Base-by-base conservation (phyloP, 2,797 vertebrate species). In the Syngnathus acus region DNA sequence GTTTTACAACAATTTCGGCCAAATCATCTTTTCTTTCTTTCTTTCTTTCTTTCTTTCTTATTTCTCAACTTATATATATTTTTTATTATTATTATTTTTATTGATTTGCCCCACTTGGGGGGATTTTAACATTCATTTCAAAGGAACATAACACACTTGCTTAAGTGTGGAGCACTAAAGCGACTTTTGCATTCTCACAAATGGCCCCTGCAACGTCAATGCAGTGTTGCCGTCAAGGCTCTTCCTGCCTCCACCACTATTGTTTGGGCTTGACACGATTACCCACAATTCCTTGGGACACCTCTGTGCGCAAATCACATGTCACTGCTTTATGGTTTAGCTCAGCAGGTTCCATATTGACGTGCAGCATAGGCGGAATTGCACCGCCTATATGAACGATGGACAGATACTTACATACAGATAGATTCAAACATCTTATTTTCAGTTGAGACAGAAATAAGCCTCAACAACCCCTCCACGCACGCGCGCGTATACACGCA, bases 201-300 rank as follows among this genome's bases (percentile, higher is more conserved):
- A 13, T 45, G 4, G 19, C 59, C 19, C 1, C 4, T 4, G 39
- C 14, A 45, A 45, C 4, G 2, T 60, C 38, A 8, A 57, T 8
- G 50, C 50, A 23, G n/a, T 21, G 50, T 21, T 9, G 55, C 26
- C 9, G 11, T 55, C 23, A 23, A 26, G 23, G 32, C 57, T 32
- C 32, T 13, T 8, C 6, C 9, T 10, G 58, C 17, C 21, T 19
- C n/a, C 21, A 43, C 60, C 26, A 3, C 40, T 16, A 16, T 62
- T 45, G 40, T 62, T 45, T 47, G 40, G 9, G 42, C 60, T 62
- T 62, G 42, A 50, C 62, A 19, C 9, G 37, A 37, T 64, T 51
- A 64, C 62, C 62, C 43, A 64, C 62, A 48, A 51, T 64, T 64
- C 45, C 26, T 5, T 13, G 23, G 14, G 47, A 19, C 62, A 37